A percentile compares a stretch with the other conserved stretches of the same genome.
These are phyloP conservation scores for Agapornis canus DNA, from an alignment of 2,797 vertebrate genomes.

Conservation along the genomic window DNA sequence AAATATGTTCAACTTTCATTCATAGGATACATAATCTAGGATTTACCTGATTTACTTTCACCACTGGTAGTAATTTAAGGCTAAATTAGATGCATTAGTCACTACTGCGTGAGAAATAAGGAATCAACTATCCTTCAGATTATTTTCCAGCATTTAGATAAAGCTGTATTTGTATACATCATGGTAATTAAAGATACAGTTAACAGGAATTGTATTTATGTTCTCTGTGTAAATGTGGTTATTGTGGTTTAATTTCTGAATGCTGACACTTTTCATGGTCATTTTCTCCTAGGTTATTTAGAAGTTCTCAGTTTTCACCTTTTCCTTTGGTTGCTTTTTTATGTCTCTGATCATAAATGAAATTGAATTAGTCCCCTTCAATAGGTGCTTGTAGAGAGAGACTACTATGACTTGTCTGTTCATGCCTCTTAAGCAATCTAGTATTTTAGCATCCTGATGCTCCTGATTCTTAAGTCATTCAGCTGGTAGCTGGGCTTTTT, in stretches of 20 bases:
- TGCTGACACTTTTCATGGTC: background rate
- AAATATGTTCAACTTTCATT: background rate
- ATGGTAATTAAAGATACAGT: background rate
- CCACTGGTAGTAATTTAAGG: background rate
- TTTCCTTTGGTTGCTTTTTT: background rate
- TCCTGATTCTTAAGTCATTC: background rate
- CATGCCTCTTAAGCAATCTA: background rate
- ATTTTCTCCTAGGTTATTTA: background rate
- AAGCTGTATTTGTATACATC: background rate
- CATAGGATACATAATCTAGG: background rate
- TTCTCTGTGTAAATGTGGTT: background rate
- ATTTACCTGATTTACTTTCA: constrained; percentile 9
- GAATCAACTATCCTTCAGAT: background rate
- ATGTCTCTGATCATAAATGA: background rate
- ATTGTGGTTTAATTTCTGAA: background rate
- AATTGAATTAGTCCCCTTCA: background rate
- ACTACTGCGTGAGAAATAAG: background rate
- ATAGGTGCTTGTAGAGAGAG: background rate
- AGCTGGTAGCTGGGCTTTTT: background rate
- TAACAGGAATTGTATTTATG: background rate
- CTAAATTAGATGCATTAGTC: background rate
- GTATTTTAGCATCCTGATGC: background rate
- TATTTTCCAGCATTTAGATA: background rate
- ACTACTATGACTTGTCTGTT: background rate
- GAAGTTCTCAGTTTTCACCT: background rate